A percentile compares a stretch with the other conserved stretches of the same genome.
These are phyloP conservation scores for Drosophila paucipuncta DNA, from an alignment of 2,888 invertebrate species.

Conservation along the genomic window DNA sequence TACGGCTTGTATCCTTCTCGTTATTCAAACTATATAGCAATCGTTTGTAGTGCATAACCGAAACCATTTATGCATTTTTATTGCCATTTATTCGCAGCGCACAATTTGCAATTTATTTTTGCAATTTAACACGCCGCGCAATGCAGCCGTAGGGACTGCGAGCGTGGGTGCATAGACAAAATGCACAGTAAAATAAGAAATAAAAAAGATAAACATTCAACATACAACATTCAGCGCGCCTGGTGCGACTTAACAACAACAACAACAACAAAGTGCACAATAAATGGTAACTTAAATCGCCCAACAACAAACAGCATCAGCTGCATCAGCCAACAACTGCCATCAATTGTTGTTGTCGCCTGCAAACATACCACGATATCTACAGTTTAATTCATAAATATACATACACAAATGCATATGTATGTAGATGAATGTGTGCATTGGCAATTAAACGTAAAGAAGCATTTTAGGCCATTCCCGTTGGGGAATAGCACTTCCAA, in stretches of 20 bases:
- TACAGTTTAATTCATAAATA: constrained; percentile 22
- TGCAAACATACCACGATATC: constrained; percentile 15
- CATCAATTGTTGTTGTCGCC: constrained; percentile 44
- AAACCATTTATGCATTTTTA: constrained; percentile 78
- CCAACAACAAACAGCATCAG: constrained; percentile 38
- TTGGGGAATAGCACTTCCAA: constrained; percentile 3
- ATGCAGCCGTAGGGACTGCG: constrained; percentile 16
- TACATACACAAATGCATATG: neutral
- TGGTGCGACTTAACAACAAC: constrained; percentile 63
- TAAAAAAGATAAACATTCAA: neutral
- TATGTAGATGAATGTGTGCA: constrained; percentile 43
- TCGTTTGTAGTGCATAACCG: constrained; percentile 66
- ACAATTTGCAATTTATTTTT: constrained; percentile 80
- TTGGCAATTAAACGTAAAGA: constrained; percentile 83
- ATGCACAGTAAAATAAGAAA: neutral
- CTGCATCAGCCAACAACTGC: constrained; percentile 29
- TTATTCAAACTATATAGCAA: constrained; percentile 58
- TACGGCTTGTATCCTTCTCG: constrained; percentile 51
- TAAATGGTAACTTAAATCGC: constrained; percentile 77
- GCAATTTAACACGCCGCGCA: constrained; percentile 76
- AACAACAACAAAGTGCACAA: constrained; percentile 70
- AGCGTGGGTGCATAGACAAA: constrained; percentile 27
- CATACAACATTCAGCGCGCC: constrained; percentile 47
- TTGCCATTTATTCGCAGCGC: constrained; percentile 75
- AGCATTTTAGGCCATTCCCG: constrained; percentile 48